Conservation (phyloP, 2,888 invertebrate species). For the Abscondita cerata region DNA sequence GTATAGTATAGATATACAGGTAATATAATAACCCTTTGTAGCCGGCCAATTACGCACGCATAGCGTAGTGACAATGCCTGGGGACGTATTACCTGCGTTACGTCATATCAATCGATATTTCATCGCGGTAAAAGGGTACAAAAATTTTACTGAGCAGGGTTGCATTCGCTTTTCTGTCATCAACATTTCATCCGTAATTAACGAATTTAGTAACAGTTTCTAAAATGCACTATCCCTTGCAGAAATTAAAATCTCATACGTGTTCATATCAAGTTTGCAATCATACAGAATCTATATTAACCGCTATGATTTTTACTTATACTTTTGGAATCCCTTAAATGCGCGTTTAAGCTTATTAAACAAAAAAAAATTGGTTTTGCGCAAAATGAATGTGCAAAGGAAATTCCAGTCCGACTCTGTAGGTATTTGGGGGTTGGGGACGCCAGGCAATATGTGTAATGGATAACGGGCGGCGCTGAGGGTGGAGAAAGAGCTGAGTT, state of each 20-base stretch:
- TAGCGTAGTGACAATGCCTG: constrained; percentile 48
- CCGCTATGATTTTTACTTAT: too few relatives aligned
- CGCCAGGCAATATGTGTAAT: constrained; percentile 62
- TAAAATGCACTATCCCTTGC: too few relatives aligned
- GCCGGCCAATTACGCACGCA: constrained; percentile 43
- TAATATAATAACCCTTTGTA: constrained; percentile 45
- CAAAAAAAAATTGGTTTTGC: too few relatives aligned
- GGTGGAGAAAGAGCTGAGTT: constrained; percentile 49
- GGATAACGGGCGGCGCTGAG: constrained; percentile 59
- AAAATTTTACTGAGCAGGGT: constrained; percentile 27
- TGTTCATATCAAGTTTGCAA: too few relatives aligned
- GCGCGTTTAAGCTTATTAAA: too few relatives aligned
- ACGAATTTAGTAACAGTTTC: too few relatives aligned
- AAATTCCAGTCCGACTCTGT: constrained; percentile 40
- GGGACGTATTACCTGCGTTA: constrained; percentile 52
- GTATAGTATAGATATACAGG: constrained; percentile 34
- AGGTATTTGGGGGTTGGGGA: constrained; percentile 47
- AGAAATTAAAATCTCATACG: too few relatives aligned
- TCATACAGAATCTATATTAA: too few relatives aligned
- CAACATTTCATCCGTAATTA: background rate
- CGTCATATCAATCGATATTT: constrained; percentile 56
- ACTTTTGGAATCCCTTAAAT: too few relatives aligned
- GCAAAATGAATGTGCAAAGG: background rate
- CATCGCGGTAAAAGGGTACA: constrained; percentile 56
- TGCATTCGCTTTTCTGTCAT: constrained; percentile 9